Conservation (phyloP, 2,888 invertebrate genomes). For the Drosophila borborema region DNA sequence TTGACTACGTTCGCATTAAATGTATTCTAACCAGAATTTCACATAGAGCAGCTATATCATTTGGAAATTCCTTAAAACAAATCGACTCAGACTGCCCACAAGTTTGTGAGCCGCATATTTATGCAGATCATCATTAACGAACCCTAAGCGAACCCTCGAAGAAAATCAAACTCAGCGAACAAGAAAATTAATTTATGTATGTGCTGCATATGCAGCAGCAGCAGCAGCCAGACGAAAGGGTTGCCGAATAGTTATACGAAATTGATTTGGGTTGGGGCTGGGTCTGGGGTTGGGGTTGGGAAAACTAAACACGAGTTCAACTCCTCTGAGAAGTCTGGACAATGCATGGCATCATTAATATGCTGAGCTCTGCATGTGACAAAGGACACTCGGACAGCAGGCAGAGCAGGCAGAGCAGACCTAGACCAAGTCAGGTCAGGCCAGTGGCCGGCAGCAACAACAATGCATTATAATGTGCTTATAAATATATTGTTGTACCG, state of each 20-base stretch:
- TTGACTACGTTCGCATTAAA: constrained; percentile 13
- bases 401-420: constrained; percentile 2
- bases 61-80: constrained; percentile 46
- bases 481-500: constrained; percentile 61
- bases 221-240: constrained; percentile 43
- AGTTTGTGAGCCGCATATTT: constrained; percentile 47
- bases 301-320: constrained; percentile 52
- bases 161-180: constrained; percentile 72
- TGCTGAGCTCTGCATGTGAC: constrained; percentile 80
- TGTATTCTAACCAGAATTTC: constrained; percentile 63
- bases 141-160: constrained; percentile 42
- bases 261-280: constrained; percentile 7
- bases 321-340: constrained; percentile 38
- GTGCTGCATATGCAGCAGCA: constrained; percentile 60
- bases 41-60: constrained; percentile 37
- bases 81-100: constrained; percentile 50
- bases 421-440: not conserved
- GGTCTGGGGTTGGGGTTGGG: constrained; percentile 17
- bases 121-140: constrained; percentile 77
- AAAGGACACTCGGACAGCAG: constrained; percentile 60
- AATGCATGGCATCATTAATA: constrained; percentile 70
- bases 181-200: constrained; percentile 81
- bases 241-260: constrained; percentile 26
- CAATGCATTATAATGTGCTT: constrained; percentile 79
- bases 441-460: constrained; percentile 40